These are phyloP conservation scores for Ochotona curzoniae DNA, from an alignment of 2,113 vertebrate species.

Conservation along the genomic window DNA sequence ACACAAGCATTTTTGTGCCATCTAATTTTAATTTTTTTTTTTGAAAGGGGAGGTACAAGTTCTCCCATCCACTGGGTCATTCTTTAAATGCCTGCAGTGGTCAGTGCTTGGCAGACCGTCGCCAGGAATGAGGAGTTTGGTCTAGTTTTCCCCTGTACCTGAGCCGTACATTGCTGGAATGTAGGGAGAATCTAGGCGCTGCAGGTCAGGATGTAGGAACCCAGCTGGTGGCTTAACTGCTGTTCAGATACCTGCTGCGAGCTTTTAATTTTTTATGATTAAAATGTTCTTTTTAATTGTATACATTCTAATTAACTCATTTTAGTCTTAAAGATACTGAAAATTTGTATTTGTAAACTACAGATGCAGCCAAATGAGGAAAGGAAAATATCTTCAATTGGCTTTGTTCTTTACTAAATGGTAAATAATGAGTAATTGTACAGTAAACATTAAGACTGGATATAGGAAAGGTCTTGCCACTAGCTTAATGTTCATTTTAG, in stretches of 20 bases:
- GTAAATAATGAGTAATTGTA: not conserved
- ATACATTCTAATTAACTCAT: not conserved
- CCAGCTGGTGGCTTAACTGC: no score
- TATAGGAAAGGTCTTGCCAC: not conserved
- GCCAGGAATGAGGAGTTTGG: no score
- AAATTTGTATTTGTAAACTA: slow-evolving; percentile 46
- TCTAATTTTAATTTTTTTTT: not conserved
- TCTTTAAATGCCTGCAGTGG: no score
- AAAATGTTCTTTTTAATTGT: not conserved
- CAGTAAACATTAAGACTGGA: not conserved
- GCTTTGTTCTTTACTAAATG: not conserved
- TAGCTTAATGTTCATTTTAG: slow-evolving; percentile 48
- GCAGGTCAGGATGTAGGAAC: no score
- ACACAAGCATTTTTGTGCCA: not conserved
- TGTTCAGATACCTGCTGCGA: not conserved
- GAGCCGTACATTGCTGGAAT: no score
- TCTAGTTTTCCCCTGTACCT: no score
- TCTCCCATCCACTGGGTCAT: no score
- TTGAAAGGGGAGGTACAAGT: not conserved
- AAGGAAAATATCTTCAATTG: not conserved
- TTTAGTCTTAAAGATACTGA: slow-evolving; percentile 43
- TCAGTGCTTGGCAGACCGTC: no score
- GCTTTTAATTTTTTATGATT: slow-evolving; percentile 21
- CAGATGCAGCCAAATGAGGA: not conserved
- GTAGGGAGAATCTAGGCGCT: no score